Conservation (phyloP, 2,797 vertebrate species). For the Sebastes miniatus region DNA sequence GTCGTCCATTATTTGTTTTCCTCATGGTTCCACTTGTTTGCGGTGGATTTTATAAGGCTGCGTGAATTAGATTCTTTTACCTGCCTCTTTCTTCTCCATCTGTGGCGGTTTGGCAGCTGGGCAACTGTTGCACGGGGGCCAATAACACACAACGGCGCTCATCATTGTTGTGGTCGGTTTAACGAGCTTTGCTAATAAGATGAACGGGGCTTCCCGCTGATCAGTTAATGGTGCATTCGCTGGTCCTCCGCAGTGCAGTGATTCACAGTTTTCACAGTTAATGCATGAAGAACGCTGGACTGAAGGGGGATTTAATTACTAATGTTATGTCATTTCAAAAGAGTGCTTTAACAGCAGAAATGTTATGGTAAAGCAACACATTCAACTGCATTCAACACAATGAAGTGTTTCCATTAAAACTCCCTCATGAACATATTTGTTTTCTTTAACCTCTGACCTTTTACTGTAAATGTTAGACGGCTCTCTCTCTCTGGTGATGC, state of each 20-base stretch:
- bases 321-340: background rate
- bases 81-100: slow-evolving; percentile 31
- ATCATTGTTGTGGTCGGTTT: slow-evolving; percentile 50
- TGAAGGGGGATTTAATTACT: background rate
- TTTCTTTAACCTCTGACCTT: background rate
- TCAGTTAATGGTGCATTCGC: slow-evolving; percentile 36
- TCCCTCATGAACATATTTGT: background rate
- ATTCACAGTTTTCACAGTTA: slow-evolving; percentile 17
- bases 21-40: slow-evolving; percentile 8
- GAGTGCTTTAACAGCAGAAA: background rate
- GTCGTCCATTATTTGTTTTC: slow-evolving; percentile 3
- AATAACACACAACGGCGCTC: slow-evolving; percentile 43
- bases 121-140: slow-evolving; percentile 32
- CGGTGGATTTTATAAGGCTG: background rate
- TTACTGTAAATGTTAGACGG: background rate
- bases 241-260: slow-evolving; percentile 4
- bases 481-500: background rate
- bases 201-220: slow-evolving; percentile 55
- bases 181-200: slow-evolving; percentile 68
- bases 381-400: background rate
- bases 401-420: background rate
- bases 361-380: background rate
- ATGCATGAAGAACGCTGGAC: background rate
- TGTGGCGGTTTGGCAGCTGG: slow-evolving; percentile 45
- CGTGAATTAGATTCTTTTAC: slow-evolving; percentile 16